phyloP scores from a whole-genome alignment of 2,797 vertebrate species.

The Diplodus puntazzo region DNA sequence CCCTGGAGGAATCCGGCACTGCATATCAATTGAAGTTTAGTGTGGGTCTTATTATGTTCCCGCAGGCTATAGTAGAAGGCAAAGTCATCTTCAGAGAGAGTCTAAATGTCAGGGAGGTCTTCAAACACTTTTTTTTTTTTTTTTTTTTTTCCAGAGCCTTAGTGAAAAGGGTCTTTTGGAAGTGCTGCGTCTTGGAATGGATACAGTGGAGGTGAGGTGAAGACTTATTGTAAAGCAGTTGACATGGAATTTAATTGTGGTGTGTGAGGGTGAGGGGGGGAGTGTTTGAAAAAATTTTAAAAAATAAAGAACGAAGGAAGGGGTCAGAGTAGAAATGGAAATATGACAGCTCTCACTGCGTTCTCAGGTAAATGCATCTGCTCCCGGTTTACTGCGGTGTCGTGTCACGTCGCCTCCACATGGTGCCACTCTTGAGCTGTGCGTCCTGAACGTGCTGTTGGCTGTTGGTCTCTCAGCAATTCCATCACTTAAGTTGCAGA shows the following conservation, averaged over 20 bases:
- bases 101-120: conserved; percentile 87
- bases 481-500: conserved; percentile 77
- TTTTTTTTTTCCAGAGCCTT: conserved; percentile 62
- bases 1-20: conserved; percentile 79
- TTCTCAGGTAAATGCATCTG: conserved; percentile 12
- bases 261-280: not conserved
- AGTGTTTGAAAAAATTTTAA: conserved; percentile 6
- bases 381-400: conserved; percentile 27
- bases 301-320: too few relatives aligned
- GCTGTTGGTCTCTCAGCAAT: conserved; percentile 67
- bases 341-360: conserved; percentile 16
- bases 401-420: conserved; percentile 68
- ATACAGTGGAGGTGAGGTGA: conserved; percentile 61
- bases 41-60: conserved; percentile 85
- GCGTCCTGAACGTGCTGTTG: conserved; percentile 46
- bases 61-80: conserved; percentile 85
- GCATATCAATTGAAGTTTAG: conserved; percentile 86
- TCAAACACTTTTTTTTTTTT: conserved; percentile 76
- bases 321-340: conserved; percentile 43
- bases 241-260: conserved; percentile 57
- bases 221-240: conserved; percentile 60
- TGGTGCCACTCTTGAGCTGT: conserved; percentile 86
- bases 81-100: conserved; percentile 87
- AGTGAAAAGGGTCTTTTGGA: conserved; percentile 71
- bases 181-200: conserved; percentile 74